Evolutionary conservation across 2,888 invertebrate genomes (phyloP), one percentile per base, ranked within the genome.

Genomic region (Drosophila atripex): DNA sequence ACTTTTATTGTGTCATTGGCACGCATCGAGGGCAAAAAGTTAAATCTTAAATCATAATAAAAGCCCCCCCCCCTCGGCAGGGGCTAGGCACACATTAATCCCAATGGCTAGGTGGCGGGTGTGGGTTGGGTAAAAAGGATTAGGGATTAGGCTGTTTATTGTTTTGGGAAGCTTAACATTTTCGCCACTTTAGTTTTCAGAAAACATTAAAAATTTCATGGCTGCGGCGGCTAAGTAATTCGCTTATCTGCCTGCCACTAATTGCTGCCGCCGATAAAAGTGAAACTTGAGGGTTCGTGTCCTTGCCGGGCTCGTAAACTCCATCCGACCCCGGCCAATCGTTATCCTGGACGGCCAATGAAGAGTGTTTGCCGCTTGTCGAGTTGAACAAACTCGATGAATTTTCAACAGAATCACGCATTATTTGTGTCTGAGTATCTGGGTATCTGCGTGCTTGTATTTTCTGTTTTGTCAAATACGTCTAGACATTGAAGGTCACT

Each of bases 401-500:
- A 70, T 64, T 71, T 71, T 69, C 52, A 50, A 59, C 68, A 64
- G 76, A 41, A 49, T 70, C 60, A 73, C 68, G 68, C 59, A 47
- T 61, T 70, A 60, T 72, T 60, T 71, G 53, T 57, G 65, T 74
- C 53, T 71, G 53, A 55, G 38, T 61, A 45, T 59, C 30, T 50
- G 50, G 51, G 35, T 49, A 52, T 56, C 38, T 58, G 58, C 57
- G 64, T 61, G 43, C 56, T 64, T 72, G 61, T 71, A 53, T 70
- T 65, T 12, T 23, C 6, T 35, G 57, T 73, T 47, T 79, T 86
- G 79, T 86, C 83, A 86, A 86, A 86, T 77, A 66, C 50, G 86
- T 87, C 86, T 87, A 87, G 86, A 87, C 86, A 56, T 56, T 75
- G 86, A 88, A 88, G 86, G 86, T 80, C 86, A 78, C 69, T 77